Evolutionary conservation across 2,797 vertebrate genomes (phyloP).

Genomic region (Syngnathus rostellatus): DNA sequence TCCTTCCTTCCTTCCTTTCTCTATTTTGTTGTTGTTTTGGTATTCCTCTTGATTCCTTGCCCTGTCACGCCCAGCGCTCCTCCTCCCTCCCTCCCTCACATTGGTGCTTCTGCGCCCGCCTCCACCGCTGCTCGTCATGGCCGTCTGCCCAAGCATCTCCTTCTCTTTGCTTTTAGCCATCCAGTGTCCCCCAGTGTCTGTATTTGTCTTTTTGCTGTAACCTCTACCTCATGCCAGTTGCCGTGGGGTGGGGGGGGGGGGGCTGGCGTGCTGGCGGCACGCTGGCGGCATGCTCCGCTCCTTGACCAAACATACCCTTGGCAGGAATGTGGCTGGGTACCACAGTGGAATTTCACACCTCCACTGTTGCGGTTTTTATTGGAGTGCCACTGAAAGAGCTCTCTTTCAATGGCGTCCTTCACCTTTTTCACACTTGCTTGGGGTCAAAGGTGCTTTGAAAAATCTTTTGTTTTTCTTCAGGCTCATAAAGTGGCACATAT

Average conservation of each 20-base stretch:
- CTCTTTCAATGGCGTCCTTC: slow-evolving; percentile 17
- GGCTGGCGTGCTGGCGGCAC: slow-evolving; percentile 30
- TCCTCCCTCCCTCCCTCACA: too few species aligned
- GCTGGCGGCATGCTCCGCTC: slow-evolving; percentile 38
- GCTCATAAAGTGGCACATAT: slow-evolving; percentile 29
- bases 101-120: too few species aligned
- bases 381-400: slow-evolving; percentile 31
- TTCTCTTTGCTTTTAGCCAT: neutral
- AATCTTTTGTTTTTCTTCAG: slow-evolving; percentile 6
- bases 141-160: neutral
- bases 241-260: slow-evolving; percentile 15
- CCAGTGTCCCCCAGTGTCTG: neutral
- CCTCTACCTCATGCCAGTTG: slow-evolving; percentile 23
- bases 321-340: slow-evolving; percentile 55
- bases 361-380: slow-evolving; percentile 38
- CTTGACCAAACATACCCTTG: slow-evolving; percentile 52
- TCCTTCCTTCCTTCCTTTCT: neutral
- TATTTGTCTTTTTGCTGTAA: neutral
- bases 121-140: too few species aligned
- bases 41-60: too few species aligned
- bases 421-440: slow-evolving; percentile 11
- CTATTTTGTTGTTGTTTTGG: neutral
- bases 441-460: slow-evolving; percentile 7
- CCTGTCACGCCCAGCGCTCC: too few species aligned
- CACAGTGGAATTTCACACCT: slow-evolving; percentile 62